A percentile compares a stretch with the other conserved stretches of the same genome.
These are phyloP conservation scores for Tanytarsus gracilentus DNA, from an alignment of 2,888 invertebrate genomes.

Conservation along the genomic window DNA sequence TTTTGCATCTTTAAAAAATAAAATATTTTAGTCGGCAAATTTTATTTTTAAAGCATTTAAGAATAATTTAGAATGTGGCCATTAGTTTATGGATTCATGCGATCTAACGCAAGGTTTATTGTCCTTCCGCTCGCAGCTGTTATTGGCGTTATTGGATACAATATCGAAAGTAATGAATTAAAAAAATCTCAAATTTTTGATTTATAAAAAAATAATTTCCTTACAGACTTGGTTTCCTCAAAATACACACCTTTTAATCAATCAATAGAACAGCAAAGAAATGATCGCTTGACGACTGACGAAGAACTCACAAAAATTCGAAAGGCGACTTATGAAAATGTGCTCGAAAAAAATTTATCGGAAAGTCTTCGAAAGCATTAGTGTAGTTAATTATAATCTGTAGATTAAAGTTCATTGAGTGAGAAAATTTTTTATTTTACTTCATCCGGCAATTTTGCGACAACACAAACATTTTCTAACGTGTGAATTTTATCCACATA, in stretches of 20 bases:
- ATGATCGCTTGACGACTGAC: background rate
- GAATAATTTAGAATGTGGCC: constrained; percentile 14
- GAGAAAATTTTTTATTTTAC: background rate
- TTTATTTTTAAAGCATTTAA: no score
- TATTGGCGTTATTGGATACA: constrained; percentile 13
- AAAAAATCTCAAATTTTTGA: background rate
- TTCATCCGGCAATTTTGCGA: constrained; percentile 41
- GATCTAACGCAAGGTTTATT: constrained; percentile 8
- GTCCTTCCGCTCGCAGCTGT: constrained; percentile 6
- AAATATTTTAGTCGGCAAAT: no score
- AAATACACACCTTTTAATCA: constrained; percentile 7
- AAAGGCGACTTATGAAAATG: constrained; percentile 12
- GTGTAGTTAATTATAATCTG: no score
- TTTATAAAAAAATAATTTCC: background rate
- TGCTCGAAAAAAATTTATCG: constrained; percentile 14
- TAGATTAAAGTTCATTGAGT: no score
- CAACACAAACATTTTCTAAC: constrained; percentile 69
- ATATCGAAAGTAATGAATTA: constrained; percentile 11
- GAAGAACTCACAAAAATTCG: background rate
- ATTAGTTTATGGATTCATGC: constrained; percentile 9
- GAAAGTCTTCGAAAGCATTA: background rate
- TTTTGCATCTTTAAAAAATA: no score
- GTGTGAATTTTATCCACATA: constrained; percentile 59
- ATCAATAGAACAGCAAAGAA: constrained; percentile 1
- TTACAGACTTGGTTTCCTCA: background rate